A percentile compares a stretch with the other conserved stretches of the same genome.
phyloP scores from a whole-genome alignment of 2,888 invertebrate species.

The Crepidodera aurea region DNA sequence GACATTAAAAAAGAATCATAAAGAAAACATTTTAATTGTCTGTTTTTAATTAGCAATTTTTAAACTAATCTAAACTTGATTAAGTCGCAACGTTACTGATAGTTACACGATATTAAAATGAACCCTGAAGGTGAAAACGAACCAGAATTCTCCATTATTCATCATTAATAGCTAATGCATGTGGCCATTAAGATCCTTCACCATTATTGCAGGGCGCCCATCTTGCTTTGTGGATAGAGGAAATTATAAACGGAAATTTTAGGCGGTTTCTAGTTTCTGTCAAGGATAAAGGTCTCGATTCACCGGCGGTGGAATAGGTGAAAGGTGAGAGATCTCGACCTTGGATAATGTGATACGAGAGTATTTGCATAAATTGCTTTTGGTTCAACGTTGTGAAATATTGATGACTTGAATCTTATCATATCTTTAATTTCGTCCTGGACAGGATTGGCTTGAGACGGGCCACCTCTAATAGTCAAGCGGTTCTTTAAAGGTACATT shows the following conservation, averaged over 20 bases:
- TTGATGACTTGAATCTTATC: no score
- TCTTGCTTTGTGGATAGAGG: neutral
- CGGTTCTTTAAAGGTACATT: no score
- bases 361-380: neutral
- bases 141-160: neutral
- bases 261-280: neutral
- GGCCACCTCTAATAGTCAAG: no score
- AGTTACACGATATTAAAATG: neutral
- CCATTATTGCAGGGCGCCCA: neutral
- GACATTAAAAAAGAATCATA: no score
- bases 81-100: no score
- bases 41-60: no score
- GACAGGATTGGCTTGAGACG: no score
- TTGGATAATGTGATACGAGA: neutral
- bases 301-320: neutral
- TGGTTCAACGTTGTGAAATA: no score
- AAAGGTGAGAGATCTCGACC: neutral
- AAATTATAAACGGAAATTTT: neutral
- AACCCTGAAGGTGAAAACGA: neutral
- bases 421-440: no score
- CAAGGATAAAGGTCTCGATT: neutral
- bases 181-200: neutral
- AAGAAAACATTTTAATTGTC: no score
- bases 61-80: no score
- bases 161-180: slow-evolving; percentile 1